These are phyloP conservation scores for Glyphotaelius pellucidus DNA, from an alignment of 2,888 invertebrate genomes.

Conservation along the genomic window DNA sequence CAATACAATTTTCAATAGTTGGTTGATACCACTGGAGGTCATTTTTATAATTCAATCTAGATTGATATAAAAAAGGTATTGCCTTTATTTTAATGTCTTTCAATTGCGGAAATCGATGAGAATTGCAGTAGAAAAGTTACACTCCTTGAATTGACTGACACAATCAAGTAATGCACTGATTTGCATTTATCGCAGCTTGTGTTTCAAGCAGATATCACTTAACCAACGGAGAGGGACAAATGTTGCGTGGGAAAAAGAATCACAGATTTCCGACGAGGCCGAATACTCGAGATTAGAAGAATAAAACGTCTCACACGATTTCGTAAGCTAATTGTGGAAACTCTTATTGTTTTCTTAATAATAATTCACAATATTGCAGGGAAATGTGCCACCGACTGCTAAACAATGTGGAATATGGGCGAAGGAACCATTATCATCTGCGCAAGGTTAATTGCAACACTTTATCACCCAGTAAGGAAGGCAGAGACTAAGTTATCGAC, in stretches of 20 bases:
- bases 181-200: constrained; percentile 8
- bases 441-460: constrained; percentile 25
- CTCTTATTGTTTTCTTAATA: constrained; percentile 11
- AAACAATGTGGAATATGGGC: background rate
- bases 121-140: background rate
- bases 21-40: background rate
- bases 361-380: constrained; percentile 34
- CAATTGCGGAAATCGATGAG: background rate
- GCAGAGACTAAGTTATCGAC: background rate
- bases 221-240: constrained; percentile 15
- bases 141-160: constrained; percentile 2
- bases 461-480: background rate
- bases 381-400: background rate
- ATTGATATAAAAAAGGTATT: background rate
- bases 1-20: background rate
- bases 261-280: constrained; percentile 33
- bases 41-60: background rate
- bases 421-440: constrained; percentile 13
- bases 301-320: constrained; percentile 40
- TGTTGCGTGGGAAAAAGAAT: constrained; percentile 42
- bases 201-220: constrained; percentile 16
- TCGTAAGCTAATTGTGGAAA: constrained; percentile 38
- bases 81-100: background rate
- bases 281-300: constrained; percentile 28
- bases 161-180: background rate